Base-by-base conservation (phyloP, 2,888 invertebrate species). In the Leucophenga maculata region DNA sequence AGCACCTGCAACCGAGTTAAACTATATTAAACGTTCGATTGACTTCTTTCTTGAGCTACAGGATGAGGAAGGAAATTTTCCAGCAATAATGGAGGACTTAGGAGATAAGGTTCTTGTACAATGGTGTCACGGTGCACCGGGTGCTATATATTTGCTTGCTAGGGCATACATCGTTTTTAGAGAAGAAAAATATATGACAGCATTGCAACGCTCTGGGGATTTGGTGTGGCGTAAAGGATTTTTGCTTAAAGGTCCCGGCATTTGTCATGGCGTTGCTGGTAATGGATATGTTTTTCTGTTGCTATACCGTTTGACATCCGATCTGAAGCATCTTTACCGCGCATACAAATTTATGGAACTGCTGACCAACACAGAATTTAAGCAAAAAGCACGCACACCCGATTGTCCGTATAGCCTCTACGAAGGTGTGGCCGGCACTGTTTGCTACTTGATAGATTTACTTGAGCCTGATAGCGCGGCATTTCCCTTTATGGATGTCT, bases 111-210 rank as follows among this genome's bases (percentile, higher is more conserved):
- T 94, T 72, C 88, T 96, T 13, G 91, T 96, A 0, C 96, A 97
- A 84, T 96, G 96, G 97, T 97, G 97, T 86, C 96, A 97, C 86
- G 97, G 97, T 0, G 95, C 95, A 11, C 93, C 95, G 9, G 96
- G 96, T 0, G 91, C 93, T 0, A 90, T 96, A 8, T 96, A 95
- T 83, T 86, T 95, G 46, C 55, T 97, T 90, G 95, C 95, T 1
- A 94, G 93, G 86, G 95, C 97, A 0, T 95, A 93, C 85, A 86
- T 93, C 32, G 88, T 92, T 1, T 96, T 92, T 89, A 91, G 93
- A 72, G 94, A 96, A 54, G 89, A 91, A 0, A 93, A 92, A 82
- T 97, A 94, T 85, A 88, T 94, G 32, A 85, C 92, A 18, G 91
- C 94, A 0, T 93, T 94, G 77, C 81, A 92, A 0, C 90, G 90